Base-by-base conservation (phyloP, 2,888 invertebrate species). In the Rosalia funebris region DNA sequence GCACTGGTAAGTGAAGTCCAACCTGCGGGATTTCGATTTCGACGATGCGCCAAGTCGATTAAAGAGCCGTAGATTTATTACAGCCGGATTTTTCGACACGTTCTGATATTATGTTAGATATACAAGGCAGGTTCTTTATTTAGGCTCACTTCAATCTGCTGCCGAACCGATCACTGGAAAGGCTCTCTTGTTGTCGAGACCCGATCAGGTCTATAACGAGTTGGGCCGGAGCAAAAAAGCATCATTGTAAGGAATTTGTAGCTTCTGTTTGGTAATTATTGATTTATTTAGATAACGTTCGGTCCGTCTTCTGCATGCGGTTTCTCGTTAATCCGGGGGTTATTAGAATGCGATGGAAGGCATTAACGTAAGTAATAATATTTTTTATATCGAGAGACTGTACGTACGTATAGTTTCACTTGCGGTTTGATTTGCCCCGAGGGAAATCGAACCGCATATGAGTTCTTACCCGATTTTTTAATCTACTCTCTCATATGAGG, bases 101-200 rank as follows among this genome's bases (percentile, higher is more conserved):
- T 65, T 57, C 63, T 57, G 68, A 68, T 70, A 68, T 68, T 63
- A 66, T 59, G 61, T 65, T 69, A 66, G 65, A 69, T 68, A 70
- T 68, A 62, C 55, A 39, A 44, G 55, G 57, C 56, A 46, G 55
- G 53, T 60, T 63, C 60, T 60, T 60, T 63, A 54, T 60, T 57
- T 56, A 46, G 53, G 59, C 42, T 20, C 39, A 32, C 57, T 62
- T 59, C 54, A 62, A 58, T 55, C 58, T 52, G 45, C 47, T 56
- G 53, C 55, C 58, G 58, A 62, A 59, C 52, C 52, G 58, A 62
- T 59, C 62, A 58, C 45, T 58, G 36, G 47, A 47, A 57, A 60
- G 57, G 25, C 32, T 46, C 44, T 63, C 34, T 57, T 39, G 44
- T 45, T 55, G 42, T 42, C 56, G 55, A 58, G 53, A 47, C 56